Evolutionary conservation across 2,888 invertebrate species (phyloP).

Genomic region (Tinea semifulvella): DNA sequence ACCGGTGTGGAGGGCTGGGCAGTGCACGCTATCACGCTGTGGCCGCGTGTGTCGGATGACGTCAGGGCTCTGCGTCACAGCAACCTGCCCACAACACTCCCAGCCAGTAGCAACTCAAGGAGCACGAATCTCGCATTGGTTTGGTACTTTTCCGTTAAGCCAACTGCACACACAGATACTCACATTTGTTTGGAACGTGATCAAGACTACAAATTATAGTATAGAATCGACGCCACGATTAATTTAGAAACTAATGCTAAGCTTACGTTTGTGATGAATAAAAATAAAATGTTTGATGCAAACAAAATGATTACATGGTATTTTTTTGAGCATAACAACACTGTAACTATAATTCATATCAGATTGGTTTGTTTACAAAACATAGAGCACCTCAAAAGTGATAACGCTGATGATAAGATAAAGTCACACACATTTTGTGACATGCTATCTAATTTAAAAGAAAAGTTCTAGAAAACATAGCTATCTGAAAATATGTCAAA

Average conservation of each 20-base stretch:
- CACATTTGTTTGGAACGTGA: neutral
- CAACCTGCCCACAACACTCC: constrained; percentile 8
- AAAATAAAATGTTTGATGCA: neutral
- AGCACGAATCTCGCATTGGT: constrained; percentile 5
- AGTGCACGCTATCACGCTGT: constrained; percentile 16
- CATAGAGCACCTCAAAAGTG: neutral
- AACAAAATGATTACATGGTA: neutral
- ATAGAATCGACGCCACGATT: too few relatives aligned
- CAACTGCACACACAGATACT: neutral
- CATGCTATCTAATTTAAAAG: neutral
- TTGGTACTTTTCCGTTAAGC: constrained; percentile 42
- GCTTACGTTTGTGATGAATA: neutral
- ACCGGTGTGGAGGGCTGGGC: constrained; percentile 12
- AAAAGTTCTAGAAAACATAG: neutral
- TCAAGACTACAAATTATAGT: too few relatives aligned
- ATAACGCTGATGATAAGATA: constrained; percentile 1
- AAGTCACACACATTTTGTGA: constrained; percentile 4
- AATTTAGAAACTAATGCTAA: neutral
- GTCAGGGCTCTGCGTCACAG: constrained; percentile 12
- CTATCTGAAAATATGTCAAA: neutral
- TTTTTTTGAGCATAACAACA: neutral
- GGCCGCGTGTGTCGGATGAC: constrained; percentile 15
- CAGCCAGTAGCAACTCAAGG: neutral
- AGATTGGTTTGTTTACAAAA: constrained; percentile 1
- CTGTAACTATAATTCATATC: neutral